Evolutionary conservation across 2,113 vertebrate species (phyloP).

Genomic region (Macroglossus sobrinus): DNA sequence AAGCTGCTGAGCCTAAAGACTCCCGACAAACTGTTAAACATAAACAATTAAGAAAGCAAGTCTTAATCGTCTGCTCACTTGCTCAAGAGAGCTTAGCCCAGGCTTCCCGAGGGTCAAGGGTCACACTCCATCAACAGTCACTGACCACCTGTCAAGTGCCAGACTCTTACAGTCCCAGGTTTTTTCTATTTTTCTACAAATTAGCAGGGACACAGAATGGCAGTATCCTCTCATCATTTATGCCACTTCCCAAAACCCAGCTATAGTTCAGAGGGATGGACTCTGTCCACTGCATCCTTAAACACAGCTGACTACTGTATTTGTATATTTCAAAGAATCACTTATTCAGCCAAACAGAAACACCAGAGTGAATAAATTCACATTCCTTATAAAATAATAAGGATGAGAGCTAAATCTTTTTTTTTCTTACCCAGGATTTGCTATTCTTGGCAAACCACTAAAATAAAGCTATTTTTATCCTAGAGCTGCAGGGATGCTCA

Average conservation of each 20-base stretch:
- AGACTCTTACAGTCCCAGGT: not conserved
- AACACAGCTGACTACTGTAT: not conserved
- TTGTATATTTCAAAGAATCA: not conserved
- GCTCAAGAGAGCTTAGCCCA: not conserved
- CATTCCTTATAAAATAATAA: not conserved
- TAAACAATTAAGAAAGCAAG: not conserved
- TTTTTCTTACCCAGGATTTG: not conserved
- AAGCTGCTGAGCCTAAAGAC: not conserved
- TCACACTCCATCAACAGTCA: not conserved
- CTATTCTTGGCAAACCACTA: not conserved
- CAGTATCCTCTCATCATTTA: not conserved
- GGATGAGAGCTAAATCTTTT: not conserved
- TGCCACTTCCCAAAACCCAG: not conserved
- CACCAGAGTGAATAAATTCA: not conserved
- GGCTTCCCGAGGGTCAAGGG: not conserved
- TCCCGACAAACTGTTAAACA: not conserved
- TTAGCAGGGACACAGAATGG: not conserved
- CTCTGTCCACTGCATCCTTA: not conserved
- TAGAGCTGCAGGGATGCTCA: not conserved
- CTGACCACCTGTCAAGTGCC: not conserved
- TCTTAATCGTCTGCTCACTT: not conserved
- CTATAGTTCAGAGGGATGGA: not conserved
- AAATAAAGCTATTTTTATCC: not conserved
- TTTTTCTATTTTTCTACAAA: not conserved
- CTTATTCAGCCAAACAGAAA: not conserved